Base-by-base conservation (phyloP, 2,888 invertebrate genomes). In the Troides aeacus region DNA sequence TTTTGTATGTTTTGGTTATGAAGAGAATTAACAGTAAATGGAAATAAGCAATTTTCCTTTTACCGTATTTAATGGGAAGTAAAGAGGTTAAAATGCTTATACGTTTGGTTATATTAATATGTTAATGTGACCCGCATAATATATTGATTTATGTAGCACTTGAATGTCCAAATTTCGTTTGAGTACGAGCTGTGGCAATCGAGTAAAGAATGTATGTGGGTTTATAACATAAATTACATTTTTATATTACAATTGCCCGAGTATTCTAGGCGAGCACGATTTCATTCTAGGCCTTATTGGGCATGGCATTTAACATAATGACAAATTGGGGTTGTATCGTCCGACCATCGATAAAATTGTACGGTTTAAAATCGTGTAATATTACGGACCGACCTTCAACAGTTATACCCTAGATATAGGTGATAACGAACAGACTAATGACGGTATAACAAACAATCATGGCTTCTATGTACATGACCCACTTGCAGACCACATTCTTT, bases 401-500 rank as follows among this genome's bases (percentile, higher is more conserved):
- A 36, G 15, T 59, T 59, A 56, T 58, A 58, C 57, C 10, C 23
- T 21, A 58, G 69, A 76, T 71, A 74, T 76, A 74, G 75, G 75
- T 75, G 71, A 75, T 79, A 80, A 80, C 77, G 75, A 78, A 72
- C 70, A 73, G 65, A 64, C 70, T 71, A 73, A 73, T 75, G 73
- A 72, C 62, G 74, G 68, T 75, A 75, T 76, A 75, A 76, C 72
- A 76, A 76, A 76, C 72, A 74, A 74, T 75, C 72, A 76, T 77
- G 71, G 71, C 72, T 76, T 74, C 77, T 78, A 72, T 72, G 74
- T 71, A 76, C 77, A 73, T 83, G 85, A 81, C 85, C 86, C 74
- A 85, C 78, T 82, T 87, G 70, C 67, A 74, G 74, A 78, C 77
- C 73, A 78, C 70, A 72, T 81, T 84, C 82, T 84, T 85, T 84